Base-by-base conservation (phyloP, 1,140 invertebrate genomes). In the Lepeophtheirus salmonis region DNA sequence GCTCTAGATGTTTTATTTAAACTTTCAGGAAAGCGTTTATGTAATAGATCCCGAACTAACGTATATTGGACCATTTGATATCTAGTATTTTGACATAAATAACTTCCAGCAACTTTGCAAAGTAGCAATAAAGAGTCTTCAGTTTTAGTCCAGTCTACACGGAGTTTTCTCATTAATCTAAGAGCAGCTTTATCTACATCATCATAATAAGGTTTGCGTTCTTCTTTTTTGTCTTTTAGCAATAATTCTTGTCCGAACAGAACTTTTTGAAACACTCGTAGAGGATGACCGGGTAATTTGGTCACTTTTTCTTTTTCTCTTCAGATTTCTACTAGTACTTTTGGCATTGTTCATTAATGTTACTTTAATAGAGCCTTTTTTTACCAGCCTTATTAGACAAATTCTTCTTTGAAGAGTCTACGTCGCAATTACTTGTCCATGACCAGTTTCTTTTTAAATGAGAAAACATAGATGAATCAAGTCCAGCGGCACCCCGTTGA, bases 361-460 rank as follows among this genome's bases (percentile, higher is more conserved):
- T n/a, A n/a, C n/a, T n/a, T n/a, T n/a, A n/a, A n/a, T n/a, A n/a
- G n/a, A n/a, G n/a, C n/a, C n/a, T n/a, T n/a, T n/a, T n/a, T n/a
- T n/a, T n/a, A n/a, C n/a, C n/a, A n/a, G n/a, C n/a, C n/a, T n/a
- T n/a, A n/a, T n/a, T n/a, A n/a, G n/a, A n/a, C n/a, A n/a, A 41
- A 10, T 41, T 41, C 30, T 41, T 41, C 30, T 41, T 41, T n/a
- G 30, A 41, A n/a, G 30, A n/a, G 30, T 41, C n/a, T 41, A 10
- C n/a, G 6, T 41, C 30, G n/a, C 30, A 41, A n/a, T 6, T n/a
- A n/a, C 30, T 62, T 1, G 61, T 66, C 71, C 73, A 76, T 48
- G 74, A 74, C 83, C 83, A 85, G 64, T 83, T 83, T 3, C 80
- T 71, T 63, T 79, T 79, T 1, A 82, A 68, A 68, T 84, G 80